Conservation (phyloP, 2,797 vertebrate genomes). For the Martes flavigula region DNA sequence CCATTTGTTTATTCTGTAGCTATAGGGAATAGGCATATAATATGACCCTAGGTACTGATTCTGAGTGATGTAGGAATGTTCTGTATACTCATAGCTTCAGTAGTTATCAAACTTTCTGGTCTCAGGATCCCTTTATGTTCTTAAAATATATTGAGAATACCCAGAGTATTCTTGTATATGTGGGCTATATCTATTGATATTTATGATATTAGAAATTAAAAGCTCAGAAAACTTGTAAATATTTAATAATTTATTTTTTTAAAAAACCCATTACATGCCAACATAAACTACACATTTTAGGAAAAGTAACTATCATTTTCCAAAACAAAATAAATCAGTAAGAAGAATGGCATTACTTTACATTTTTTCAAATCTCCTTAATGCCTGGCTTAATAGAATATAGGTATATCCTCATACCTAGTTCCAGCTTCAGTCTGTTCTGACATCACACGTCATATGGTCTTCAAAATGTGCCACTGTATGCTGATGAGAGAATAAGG, state of each 20-base stretch:
- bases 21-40: neutral
- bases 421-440: neutral
- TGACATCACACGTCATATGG: fast-evolving
- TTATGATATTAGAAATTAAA: conserved; percentile 26
- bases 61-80: neutral
- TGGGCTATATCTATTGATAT: neutral
- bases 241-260: neutral
- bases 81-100: neutral
- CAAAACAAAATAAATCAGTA: neutral
- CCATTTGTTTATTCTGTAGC: neutral
- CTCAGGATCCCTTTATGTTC: neutral
- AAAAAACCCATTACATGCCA: neutral
- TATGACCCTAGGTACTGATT: neutral
- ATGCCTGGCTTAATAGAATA: neutral
- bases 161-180: neutral
- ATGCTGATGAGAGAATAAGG: neutral
- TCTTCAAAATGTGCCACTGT: neutral
- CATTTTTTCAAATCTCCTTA: neutral
- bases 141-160: neutral
- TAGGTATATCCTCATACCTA: neutral
- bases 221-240: neutral
- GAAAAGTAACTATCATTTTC: neutral
- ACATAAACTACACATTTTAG: neutral
- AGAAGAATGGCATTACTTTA: neutral
- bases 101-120: neutral